A percentile compares a stretch with the other conserved stretches of the same genome.
Conservation (phyloP, 2,888 invertebrate genomes). For the Morpho helenor region DNA sequence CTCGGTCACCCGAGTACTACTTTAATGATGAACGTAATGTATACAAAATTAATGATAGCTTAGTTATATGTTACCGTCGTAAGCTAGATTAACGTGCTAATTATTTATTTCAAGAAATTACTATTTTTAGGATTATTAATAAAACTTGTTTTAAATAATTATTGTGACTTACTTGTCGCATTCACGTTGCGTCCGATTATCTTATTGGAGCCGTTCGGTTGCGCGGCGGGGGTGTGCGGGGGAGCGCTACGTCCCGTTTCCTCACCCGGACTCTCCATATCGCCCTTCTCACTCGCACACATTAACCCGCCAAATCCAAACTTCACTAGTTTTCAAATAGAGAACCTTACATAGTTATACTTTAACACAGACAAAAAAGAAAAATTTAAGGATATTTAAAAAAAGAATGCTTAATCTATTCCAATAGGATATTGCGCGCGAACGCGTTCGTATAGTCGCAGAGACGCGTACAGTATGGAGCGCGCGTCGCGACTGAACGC, state of each 20-base stretch:
- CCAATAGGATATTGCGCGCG: conserved; percentile 33
- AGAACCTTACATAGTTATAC: conserved; percentile 23
- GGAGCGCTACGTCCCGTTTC: conserved; percentile 68
- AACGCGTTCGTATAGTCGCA: conserved; percentile 42
- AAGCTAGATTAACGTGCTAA: too few species aligned
- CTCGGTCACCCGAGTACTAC: too few species aligned
- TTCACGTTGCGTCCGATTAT: conserved; percentile 82
- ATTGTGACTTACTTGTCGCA: conserved; percentile 80
- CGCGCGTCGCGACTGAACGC: conserved; percentile 65
- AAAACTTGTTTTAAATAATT: conserved; percentile 32
- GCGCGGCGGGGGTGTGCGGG: conserved; percentile 66
- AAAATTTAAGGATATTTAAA: conserved; percentile 20
- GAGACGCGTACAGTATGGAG: conserved; percentile 58
- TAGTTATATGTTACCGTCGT: too few species aligned
- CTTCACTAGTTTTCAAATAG: conserved; percentile 50
- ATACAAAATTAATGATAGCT: too few species aligned
- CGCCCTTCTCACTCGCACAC: conserved; percentile 70
- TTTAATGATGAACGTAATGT: too few species aligned
- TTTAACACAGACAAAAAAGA: conserved; percentile 24
- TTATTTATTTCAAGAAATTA: too few species aligned
- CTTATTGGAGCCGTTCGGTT: conserved; percentile 79
- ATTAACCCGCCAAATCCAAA: conserved; percentile 69
- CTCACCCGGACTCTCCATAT: conserved; percentile 73
- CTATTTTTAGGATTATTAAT: conserved; percentile 10
- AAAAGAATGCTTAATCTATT: conserved; percentile 16